Percentiles rank a stretch among this genome's conserved stretches.
phyloP scores from a whole-genome alignment of 2,888 invertebrate genomes.

The Bombylius discolor region DNA sequence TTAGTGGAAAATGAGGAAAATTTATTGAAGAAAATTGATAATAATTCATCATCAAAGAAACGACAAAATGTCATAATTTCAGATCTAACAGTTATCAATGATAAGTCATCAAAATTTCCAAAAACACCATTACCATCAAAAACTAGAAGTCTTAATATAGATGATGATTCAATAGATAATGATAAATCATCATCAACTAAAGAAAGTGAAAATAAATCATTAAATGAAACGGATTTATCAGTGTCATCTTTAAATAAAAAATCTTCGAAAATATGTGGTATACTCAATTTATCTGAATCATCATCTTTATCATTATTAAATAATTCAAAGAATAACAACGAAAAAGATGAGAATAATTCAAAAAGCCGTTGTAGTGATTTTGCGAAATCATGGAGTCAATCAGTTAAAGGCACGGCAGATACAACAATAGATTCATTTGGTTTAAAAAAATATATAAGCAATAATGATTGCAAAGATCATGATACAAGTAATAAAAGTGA shows the following conservation, averaged over 20 bases:
- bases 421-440: slow-evolving; percentile 2
- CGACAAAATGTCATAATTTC: slow-evolving; percentile 20
- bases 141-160: slow-evolving; percentile 15
- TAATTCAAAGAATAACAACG: background rate
- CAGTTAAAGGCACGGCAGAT: slow-evolving; percentile 13
- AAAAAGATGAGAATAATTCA: background rate
- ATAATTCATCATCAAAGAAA: background rate
- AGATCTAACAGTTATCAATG: slow-evolving; percentile 9
- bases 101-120: slow-evolving; percentile 19
- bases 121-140: slow-evolving; percentile 22
- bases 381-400: slow-evolving; percentile 17
- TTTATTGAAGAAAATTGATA: background rate
- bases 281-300: background rate
- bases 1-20: background rate
- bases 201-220: background rate
- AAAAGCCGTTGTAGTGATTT: background rate
- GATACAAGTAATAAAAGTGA: background rate
- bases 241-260: too few species aligned
- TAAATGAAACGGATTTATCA: background rate
- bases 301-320: background rate
- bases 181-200: slow-evolving; percentile 1
- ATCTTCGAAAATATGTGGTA: background rate
- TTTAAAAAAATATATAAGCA: background rate
- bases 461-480: background rate
- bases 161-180: slow-evolving; percentile 4